These are phyloP conservation scores for Machaerirhynchus nigripectus DNA, from an alignment of 2,113 vertebrate genomes.

Conservation along the genomic window DNA sequence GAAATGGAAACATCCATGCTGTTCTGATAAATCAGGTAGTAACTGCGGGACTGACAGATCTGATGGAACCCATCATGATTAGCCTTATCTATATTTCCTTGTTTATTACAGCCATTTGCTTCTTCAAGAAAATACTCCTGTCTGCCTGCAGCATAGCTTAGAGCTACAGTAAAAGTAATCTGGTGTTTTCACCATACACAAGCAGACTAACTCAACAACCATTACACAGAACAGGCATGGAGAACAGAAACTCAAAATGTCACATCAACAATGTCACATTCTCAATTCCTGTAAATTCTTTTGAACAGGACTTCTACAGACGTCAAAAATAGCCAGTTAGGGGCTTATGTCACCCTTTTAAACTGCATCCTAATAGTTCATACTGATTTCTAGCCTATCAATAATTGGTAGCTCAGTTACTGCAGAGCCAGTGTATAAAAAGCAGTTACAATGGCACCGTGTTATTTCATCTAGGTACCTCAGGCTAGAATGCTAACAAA, in stretches of 20 bases:
- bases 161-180: not conserved
- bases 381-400: not conserved
- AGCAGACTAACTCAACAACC: conserved; percentile 7
- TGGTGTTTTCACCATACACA: not conserved
- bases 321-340: not conserved
- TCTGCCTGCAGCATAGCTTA: conserved; percentile 50
- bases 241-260: conserved; percentile 34
- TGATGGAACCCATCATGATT: conserved; percentile 7
- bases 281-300: not conserved
- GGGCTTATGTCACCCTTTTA: not conserved
- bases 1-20: not conserved
- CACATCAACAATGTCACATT: not conserved
- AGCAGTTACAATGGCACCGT: not conserved
- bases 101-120: conserved; percentile 54
- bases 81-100: conserved; percentile 34
- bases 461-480: not conserved
- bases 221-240: not conserved
- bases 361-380: not conserved
- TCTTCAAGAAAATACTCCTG: conserved; percentile 47
- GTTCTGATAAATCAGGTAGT: conserved; percentile 24
- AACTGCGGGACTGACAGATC: not conserved
- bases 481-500: not conserved
- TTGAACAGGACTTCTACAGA: not conserved
- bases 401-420: not conserved
- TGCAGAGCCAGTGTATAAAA: not conserved